Percentiles rank a stretch among this genome's conserved stretches.
Evolutionary conservation across 1,140 invertebrate species (phyloP).

Genomic region (Antheraea mylitta): DNA sequence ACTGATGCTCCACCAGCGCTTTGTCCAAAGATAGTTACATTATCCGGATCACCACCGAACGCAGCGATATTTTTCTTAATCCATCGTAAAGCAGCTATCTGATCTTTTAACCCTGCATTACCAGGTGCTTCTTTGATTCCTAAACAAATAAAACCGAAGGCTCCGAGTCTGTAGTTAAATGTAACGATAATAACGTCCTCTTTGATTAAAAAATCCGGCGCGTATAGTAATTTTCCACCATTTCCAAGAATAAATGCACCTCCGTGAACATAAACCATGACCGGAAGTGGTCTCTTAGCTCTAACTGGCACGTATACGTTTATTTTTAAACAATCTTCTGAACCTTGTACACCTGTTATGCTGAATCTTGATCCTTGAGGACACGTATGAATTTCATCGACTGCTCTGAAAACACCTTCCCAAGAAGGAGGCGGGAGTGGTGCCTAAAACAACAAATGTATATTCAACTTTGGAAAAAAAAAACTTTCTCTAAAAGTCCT

Average conservation of each 20-base stretch:
- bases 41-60: conserved; percentile 32
- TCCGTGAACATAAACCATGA: conserved; percentile 84
- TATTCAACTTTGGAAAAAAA: not conserved
- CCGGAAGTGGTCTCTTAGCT: conserved; percentile 62
- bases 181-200: conserved; percentile 34
- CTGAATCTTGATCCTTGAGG: conserved; percentile 33
- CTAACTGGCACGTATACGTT: conserved; percentile 56
- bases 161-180: conserved; percentile 9
- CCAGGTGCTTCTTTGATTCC: conserved; percentile 58
- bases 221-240: conserved; percentile 71
- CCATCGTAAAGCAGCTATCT: too few species aligned
- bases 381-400: conserved; percentile 49
- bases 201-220: conserved; percentile 53
- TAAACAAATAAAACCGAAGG: conserved; percentile 83
- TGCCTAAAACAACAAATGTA: conserved; percentile 36
- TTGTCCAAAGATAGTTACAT: conserved; percentile 71
- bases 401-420: conserved; percentile 55
- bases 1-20: conserved; percentile 66
- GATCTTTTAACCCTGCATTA: too few species aligned
- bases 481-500: too few species aligned
- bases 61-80: conserved; percentile 77
- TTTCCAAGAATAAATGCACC: conserved; percentile 81
- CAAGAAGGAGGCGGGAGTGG: conserved; percentile 58
- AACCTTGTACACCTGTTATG: conserved; percentile 33
- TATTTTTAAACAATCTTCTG: conserved; percentile 26